Conservation (phyloP, 2,888 invertebrate genomes). For the Aquatica leii region DNA sequence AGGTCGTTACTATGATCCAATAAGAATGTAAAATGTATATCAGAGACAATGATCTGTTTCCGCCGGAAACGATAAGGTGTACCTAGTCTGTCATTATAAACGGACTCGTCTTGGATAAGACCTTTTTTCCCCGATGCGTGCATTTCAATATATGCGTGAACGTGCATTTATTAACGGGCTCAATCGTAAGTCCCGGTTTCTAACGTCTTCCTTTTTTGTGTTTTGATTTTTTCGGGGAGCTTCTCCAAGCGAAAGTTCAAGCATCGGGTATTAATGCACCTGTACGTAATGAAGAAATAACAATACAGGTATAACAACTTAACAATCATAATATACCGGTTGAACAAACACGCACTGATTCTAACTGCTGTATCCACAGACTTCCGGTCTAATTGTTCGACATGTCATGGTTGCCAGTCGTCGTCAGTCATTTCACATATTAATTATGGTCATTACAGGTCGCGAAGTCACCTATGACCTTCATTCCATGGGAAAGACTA, state of each 20-base stretch:
- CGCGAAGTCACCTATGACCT: conserved; percentile 44
- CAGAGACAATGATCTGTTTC: conserved; percentile 57
- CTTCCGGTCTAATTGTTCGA: conserved; percentile 49
- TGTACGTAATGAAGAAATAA: conserved; percentile 37
- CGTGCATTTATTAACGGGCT: conserved; percentile 3
- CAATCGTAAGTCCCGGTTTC: not conserved
- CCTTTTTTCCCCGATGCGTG: conserved; percentile 16
- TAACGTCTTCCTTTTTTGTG: too few relatives aligned
- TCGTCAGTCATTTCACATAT: conserved; percentile 46
- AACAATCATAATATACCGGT: conserved; percentile 40
- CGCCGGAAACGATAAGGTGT: conserved; percentile 55
- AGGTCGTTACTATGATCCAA: conserved; percentile 36
- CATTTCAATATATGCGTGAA: conserved; percentile 5
- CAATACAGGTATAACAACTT: conserved; percentile 35
- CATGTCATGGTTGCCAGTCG: conserved; percentile 45
- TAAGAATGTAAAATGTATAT: conserved; percentile 46
- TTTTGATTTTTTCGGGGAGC: too few relatives aligned
- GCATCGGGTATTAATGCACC: conserved; percentile 29
- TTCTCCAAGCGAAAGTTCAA: too few relatives aligned
- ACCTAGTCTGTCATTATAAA: conserved; percentile 52
- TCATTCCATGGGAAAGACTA: conserved; percentile 39
- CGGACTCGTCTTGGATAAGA: conserved; percentile 48
- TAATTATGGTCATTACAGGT: conserved; percentile 51
- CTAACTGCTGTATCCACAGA: conserved; percentile 30
- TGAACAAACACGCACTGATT: conserved; percentile 45